Evolutionary conservation across 1,140 invertebrate species (phyloP).

Genomic region (Ganaspis sp.): DNA sequence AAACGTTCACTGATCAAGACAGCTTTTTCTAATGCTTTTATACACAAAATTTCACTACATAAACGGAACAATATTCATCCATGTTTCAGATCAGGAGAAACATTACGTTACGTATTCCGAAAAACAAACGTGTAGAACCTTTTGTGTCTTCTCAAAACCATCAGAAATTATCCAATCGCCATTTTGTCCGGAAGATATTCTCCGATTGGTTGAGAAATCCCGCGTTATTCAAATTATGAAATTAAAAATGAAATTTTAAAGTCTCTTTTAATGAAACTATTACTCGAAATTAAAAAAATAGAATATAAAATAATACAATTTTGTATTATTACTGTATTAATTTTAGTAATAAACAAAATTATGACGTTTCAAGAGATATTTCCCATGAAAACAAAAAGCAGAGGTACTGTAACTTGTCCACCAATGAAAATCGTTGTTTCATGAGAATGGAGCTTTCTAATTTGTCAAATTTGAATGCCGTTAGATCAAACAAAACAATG

Average conservation of each 20-base stretch:
- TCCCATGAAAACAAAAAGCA: too few relatives aligned
- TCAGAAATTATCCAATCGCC: not conserved
- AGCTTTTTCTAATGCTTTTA: conserved; percentile 51
- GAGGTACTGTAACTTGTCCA: not conserved
- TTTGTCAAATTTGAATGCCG: not conserved
- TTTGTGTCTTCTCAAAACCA: not conserved
- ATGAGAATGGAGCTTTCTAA: not conserved
- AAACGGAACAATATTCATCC: conserved; percentile 70
- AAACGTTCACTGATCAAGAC: conserved; percentile 18
- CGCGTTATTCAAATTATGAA: not conserved
- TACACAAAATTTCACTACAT: conserved; percentile 69
- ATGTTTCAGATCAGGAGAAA: conserved; percentile 73
- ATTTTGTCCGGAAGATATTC: not conserved
- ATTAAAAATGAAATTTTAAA: not conserved
- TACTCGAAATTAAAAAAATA: not conserved
- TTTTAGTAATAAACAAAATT: too few relatives aligned
- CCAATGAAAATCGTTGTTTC: not conserved
- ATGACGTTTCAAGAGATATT: too few relatives aligned
- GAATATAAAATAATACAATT: too few relatives aligned
- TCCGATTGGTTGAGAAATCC: not conserved
- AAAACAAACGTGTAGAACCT: conserved; percentile 43
- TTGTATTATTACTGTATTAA: too few relatives aligned
- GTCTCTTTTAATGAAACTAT: not conserved
- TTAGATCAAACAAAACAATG: not conserved
- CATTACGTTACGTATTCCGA: conserved; percentile 68